These are phyloP conservation scores for Acanthosepion pharaonis DNA, from an alignment of 2,888 invertebrate species.

Conservation along the genomic window DNA sequence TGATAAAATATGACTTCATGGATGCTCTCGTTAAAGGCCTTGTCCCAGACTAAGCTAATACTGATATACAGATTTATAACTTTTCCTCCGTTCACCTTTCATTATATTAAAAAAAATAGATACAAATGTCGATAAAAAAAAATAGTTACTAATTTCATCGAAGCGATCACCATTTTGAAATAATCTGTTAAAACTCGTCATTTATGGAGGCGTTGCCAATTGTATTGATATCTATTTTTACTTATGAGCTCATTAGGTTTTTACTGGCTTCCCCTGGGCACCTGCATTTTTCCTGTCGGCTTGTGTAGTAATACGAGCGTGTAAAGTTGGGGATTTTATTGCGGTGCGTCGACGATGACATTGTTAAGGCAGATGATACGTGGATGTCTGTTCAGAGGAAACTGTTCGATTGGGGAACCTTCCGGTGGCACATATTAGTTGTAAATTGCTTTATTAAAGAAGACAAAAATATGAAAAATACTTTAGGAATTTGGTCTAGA, in stretches of 20 bases:
- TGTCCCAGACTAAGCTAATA: too few species aligned
- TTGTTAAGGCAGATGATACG: too few species aligned
- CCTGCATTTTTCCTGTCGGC: neutral
- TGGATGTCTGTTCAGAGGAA: neutral
- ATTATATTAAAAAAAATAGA: too few species aligned
- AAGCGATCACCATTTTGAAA: too few species aligned
- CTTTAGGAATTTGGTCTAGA: too few species aligned
- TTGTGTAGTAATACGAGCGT: neutral
- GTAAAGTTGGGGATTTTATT: neutral
- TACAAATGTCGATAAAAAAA: too few species aligned
- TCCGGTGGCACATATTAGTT: neutral
- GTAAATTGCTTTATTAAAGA: neutral
- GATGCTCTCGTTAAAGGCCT: neutral
- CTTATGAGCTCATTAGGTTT: neutral
- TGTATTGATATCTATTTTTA: neutral
- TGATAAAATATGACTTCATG: too few species aligned
- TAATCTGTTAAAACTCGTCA: neutral
- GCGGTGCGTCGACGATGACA: neutral
- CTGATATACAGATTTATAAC: too few species aligned
- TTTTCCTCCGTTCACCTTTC: too few species aligned
- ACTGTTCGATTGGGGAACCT: neutral
- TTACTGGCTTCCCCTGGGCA: too few species aligned
- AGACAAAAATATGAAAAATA: too few species aligned
- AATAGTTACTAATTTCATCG: too few species aligned
- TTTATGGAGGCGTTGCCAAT: neutral